Percentiles rank a stretch among this genome's conserved stretches.
Conservation (phyloP, 2,113 vertebrate species). For the Uria lomvia region DNA sequence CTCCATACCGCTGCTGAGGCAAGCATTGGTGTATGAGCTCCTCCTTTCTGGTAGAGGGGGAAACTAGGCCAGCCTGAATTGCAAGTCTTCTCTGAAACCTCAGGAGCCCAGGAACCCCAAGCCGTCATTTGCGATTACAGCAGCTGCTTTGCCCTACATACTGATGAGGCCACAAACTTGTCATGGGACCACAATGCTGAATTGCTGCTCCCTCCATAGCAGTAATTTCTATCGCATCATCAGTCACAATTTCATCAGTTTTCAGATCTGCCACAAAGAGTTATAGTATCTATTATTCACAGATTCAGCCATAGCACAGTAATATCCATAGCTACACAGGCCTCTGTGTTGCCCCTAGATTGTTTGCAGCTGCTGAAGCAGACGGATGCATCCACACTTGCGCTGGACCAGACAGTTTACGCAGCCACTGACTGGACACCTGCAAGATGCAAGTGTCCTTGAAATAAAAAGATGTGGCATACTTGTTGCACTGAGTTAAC, state of each 20-base stretch:
- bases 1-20: background rate
- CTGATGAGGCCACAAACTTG: background rate
- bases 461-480: background rate
- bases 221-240: background rate
- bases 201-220: background rate
- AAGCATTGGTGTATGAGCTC: background rate
- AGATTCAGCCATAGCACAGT: rapidly evolving
- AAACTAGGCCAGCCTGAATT: background rate
- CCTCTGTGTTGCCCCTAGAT: background rate
- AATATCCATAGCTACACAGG: background rate
- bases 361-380: background rate
- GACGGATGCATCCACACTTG: rapidly evolving
- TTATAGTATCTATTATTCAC: background rate
- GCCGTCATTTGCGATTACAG: background rate
- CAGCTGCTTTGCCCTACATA: background rate
- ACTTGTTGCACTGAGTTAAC: background rate
- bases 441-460: background rate
- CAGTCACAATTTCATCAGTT: background rate
- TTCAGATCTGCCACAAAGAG: background rate
- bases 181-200: background rate
- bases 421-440: rapidly evolving
- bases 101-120: background rate
- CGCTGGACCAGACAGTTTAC: rapidly evolving
- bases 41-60: background rate
- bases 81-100: background rate